These are phyloP conservation scores for Parascotia fuliginaria DNA, from an alignment of 2,888 invertebrate species.

Conservation along the genomic window DNA sequence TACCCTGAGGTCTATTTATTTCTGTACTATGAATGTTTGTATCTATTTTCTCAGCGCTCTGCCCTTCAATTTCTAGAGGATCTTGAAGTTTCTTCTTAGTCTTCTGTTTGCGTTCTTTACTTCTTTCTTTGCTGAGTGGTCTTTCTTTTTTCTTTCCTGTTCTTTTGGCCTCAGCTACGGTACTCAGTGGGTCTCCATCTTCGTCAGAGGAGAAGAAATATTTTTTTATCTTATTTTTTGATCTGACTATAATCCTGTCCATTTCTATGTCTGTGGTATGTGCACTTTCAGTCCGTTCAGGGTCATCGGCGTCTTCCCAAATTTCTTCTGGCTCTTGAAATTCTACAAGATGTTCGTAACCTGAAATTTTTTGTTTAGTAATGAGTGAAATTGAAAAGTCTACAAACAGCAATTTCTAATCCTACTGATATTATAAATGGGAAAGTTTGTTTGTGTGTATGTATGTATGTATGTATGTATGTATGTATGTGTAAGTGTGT, in stretches of 20 bases:
- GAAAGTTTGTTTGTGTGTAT: no score
- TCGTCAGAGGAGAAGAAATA: conserved; percentile 45
- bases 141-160: conserved; percentile 63
- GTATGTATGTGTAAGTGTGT: no score
- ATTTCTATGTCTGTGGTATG: conserved; percentile 44
- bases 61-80: conserved; percentile 27
- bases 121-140: conserved; percentile 68
- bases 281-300: conserved; percentile 52
- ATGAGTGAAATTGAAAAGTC: no score
- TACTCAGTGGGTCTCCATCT: conserved; percentile 67
- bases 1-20: background rate
- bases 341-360: conserved; percentile 79
- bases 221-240: conserved; percentile 58
- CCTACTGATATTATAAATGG: no score
- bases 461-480: no score
- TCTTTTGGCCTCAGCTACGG: conserved; percentile 54
- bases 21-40: background rate
- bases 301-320: conserved; percentile 58
- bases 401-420: no score
- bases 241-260: conserved; percentile 29
- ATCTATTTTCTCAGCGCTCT: conserved; percentile 18
- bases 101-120: conserved; percentile 49
- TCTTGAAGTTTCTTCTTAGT: conserved; percentile 39
- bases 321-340: conserved; percentile 68
- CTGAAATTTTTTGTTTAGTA: no score